Conservation (phyloP, 2,113 vertebrate genomes). For the Aleadryas rufinucha region DNA sequence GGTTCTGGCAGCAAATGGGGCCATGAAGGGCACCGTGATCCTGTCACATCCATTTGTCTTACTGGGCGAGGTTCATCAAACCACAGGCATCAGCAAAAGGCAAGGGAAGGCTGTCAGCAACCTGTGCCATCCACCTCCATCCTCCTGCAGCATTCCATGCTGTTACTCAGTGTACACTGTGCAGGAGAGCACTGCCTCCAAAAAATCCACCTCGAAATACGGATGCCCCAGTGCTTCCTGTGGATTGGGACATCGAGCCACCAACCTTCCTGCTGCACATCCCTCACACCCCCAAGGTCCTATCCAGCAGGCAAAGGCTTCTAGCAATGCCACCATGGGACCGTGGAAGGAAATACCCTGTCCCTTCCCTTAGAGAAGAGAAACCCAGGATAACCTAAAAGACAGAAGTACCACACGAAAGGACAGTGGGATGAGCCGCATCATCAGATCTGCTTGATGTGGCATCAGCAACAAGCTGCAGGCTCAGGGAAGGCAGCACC, state of each 20-base stretch:
- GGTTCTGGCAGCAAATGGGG: not conserved
- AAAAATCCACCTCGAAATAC: rapidly evolving
- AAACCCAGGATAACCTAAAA: not conserved
- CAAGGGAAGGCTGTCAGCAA: not conserved
- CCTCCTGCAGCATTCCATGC: not conserved
- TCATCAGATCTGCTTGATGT: not conserved
- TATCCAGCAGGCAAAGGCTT: not conserved
- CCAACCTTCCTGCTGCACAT: not conserved
- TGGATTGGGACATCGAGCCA: not conserved
- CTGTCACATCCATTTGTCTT: not conserved
- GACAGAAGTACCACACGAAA: not conserved
- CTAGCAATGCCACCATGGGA: not conserved
- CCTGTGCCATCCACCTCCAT: not conserved
- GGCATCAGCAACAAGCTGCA: not conserved
- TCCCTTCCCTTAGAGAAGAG: not conserved
- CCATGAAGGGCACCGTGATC: not conserved
- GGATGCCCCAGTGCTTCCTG: rapidly evolving
- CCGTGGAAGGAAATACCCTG: not conserved
- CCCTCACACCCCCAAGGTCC: not conserved
- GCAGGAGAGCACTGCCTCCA: not conserved
- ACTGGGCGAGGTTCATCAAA: not conserved
- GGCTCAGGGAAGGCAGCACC: not conserved
- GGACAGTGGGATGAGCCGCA: not conserved
- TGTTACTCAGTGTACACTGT: rapidly evolving
- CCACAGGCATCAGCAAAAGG: not conserved